Evolutionary conservation across 1,140 invertebrate genomes (phyloP), one percentile per base, ranked within the genome.

Genomic region (Trinorchestia longiramus): DNA sequence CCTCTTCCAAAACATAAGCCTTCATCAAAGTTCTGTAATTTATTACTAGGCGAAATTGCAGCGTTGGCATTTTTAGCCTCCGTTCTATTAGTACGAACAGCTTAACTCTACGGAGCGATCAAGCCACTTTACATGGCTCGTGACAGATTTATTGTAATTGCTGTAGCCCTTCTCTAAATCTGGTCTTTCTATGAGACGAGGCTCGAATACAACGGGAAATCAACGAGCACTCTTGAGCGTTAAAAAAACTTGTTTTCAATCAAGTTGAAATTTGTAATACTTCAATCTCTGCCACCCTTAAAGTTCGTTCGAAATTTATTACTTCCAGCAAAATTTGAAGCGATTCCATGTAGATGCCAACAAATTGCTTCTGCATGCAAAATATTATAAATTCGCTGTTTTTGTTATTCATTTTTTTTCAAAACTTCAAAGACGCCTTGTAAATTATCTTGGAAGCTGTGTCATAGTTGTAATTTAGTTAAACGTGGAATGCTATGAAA

Each of bases 1-100:
- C 62, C 62, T 77, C 62, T 77, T 77, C 62, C 44, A 43, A 90
- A 94, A 94, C 92, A 94, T 94, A 94, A 94, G 92, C 43, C 92
- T 45, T 45, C 44, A 94, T 94, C 92, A 94, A 94, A 94, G 92
- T 94, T 94, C 43, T 36, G 92, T 43, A 94, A 94, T 94, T 94
- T 94, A 94, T 94, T 40, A 36, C 44, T 40, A 0, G 92, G 92
- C 92, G 43, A 94, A 94, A 94, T 94, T 44, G 92, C 92, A 94
- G 44, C 92, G 92, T 94, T 94, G 44, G 92, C 92, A 45, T 94
- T 94, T 94, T 94, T 94, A 42, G 92, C 44, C 43, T 42, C 43
- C 15, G 43, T 15, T 47, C 92, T 44, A 94, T 45, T 43, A 45
- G 92, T 47, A 45, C 36, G 92, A 94, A 45, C 92, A 94, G 92